Evolutionary conservation across 2,113 vertebrate genomes (phyloP).

Genomic region (Hemibagrus wyckioides): DNA sequence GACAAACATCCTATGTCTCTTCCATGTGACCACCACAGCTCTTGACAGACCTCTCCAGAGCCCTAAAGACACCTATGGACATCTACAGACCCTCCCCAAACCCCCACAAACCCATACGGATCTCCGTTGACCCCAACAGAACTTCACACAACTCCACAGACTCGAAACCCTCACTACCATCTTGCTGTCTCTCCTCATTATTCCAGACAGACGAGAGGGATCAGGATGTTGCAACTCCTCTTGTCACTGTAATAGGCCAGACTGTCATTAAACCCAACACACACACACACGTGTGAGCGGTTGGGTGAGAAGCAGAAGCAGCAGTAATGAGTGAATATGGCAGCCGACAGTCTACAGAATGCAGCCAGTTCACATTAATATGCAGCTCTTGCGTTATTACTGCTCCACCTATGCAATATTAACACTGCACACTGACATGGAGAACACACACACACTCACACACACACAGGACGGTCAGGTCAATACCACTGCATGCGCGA

Average conservation of each 20-base stretch:
- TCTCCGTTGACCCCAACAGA: background rate
- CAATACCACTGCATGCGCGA: background rate
- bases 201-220: slow-evolving; percentile 13
- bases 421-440: background rate
- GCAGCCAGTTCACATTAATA: slow-evolving; percentile 16
- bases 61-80: background rate
- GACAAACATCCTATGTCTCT: background rate
- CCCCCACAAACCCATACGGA: background rate
- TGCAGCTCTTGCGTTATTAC: background rate
- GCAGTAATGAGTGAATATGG: slow-evolving; percentile 30
- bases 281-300: slow-evolving; percentile 24
- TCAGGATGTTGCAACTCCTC: slow-evolving; percentile 38
- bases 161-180: background rate
- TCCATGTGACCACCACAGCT: background rate
- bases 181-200: slow-evolving; percentile 13
- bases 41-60: background rate
- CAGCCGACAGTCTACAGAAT: slow-evolving; percentile 8
- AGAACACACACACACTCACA: background rate
- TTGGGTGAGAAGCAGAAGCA: slow-evolving; percentile 13
- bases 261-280: slow-evolving; percentile 28
- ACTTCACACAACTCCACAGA: background rate
- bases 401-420: slow-evolving; percentile 5
- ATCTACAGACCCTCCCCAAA: background rate
- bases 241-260: slow-evolving; percentile 43
- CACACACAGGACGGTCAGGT: slow-evolving; percentile 15